These are phyloP conservation scores for Cydia strobilella DNA, from an alignment of 1,140 invertebrate species.

Conservation along the genomic window DNA sequence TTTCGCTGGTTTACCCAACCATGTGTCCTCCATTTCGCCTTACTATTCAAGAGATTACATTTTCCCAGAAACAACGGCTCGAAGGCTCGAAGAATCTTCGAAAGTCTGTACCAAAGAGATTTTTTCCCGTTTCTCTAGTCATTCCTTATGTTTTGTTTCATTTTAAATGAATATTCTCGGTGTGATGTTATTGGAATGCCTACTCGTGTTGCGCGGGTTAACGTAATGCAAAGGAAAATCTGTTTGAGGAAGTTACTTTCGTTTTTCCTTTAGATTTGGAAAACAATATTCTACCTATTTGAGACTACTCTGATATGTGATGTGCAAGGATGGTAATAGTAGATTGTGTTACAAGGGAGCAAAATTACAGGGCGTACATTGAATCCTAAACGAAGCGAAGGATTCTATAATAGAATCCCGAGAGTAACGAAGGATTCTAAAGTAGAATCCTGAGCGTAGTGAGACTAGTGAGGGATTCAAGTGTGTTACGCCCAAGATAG, in stretches of 20 bases:
- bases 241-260: conserved; percentile 3
- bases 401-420: no score
- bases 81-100: conserved; percentile 36
- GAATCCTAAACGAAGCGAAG: no score
- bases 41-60: conserved; percentile 43
- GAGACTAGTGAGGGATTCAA: no score
- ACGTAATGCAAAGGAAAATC: conserved; percentile 13
- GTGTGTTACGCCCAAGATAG: no score
- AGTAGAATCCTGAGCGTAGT: no score
- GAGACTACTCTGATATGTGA: not conserved
- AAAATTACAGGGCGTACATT: no score
- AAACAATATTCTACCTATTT: not conserved
- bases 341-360: no score
- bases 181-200: conserved; percentile 15
- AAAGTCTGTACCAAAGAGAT: conserved; percentile 39
- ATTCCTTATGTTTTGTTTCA: conserved; percentile 36
- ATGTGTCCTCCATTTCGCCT: conserved; percentile 35
- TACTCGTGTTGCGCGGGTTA: not conserved
- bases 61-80: conserved; percentile 41
- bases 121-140: conserved; percentile 45
- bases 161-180: conserved; percentile 11
- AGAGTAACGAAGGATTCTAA: no score
- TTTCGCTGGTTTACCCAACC: conserved; percentile 30
- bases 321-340: not conserved
- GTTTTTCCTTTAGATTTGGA: not conserved